These are phyloP conservation scores for Limnephilus auricula DNA, from an alignment of 2,888 invertebrate species.

Conservation along the genomic window DNA sequence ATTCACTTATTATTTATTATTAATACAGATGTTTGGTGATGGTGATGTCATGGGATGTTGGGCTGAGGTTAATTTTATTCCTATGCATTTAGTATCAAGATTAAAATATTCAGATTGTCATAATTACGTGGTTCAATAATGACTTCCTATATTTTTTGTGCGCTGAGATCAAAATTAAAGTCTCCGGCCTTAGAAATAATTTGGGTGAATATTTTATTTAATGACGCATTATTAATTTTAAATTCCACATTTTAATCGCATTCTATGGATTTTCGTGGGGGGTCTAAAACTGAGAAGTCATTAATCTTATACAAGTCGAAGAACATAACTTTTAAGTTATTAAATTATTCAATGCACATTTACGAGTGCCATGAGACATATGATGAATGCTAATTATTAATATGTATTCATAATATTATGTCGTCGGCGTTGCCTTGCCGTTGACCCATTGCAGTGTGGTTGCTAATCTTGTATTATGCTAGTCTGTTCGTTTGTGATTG, in stretches of 20 bases:
- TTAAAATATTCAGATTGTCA: slow-evolving; percentile 53
- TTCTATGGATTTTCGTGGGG: slow-evolving; percentile 8
- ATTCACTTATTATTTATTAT: not conserved
- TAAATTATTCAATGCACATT: not conserved
- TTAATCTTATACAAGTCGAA: slow-evolving; percentile 2
- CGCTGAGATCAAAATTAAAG: not conserved
- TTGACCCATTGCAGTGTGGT: not conserved
- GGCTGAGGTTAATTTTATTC: slow-evolving; percentile 22
- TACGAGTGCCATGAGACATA: not conserved
- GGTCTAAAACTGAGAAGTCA: not conserved
- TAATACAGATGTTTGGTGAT: not conserved
- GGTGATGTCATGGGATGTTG: slow-evolving; percentile 7
- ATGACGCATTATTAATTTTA: slow-evolving; percentile 45
- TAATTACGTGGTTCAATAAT: slow-evolving; percentile 51
- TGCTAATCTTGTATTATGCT: not conserved
- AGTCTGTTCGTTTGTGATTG: not conserved
- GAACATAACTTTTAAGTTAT: not conserved
- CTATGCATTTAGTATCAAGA: slow-evolving; percentile 37
- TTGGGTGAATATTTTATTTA: slow-evolving; percentile 46
- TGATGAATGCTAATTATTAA: not conserved
- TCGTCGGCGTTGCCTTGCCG: not conserved
- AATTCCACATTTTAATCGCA: not conserved
- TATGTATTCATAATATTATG: not conserved
- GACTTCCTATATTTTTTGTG: slow-evolving; percentile 35
- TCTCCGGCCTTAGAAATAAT: slow-evolving; percentile 32